Evolutionary conservation across 2,797 vertebrate genomes (phyloP), one percentile per base, ranked within the genome.

Genomic region (Melanotaenia trifasciata): DNA sequence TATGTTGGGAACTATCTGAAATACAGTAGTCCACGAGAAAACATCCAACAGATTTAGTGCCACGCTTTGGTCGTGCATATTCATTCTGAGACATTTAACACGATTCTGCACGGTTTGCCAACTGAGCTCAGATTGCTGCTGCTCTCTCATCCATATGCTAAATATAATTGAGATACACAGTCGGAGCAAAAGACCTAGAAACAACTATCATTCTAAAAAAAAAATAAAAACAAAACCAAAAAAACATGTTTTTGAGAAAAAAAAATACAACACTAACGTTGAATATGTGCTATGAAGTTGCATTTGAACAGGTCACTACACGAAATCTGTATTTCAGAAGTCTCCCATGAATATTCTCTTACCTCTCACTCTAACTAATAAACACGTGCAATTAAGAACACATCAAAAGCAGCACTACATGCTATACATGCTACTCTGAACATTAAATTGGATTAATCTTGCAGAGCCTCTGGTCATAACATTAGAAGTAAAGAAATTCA

Each of bases 401-500:
- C 5, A 54, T 30, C 51, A n/a, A 30, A 36, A 60, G 33, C 14
- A 43, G 12, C 33, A 9, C 24, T 35, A 7, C n/a, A 60, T 53
- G 54, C 18, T 43, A 3, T 6, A 54, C 54, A 60, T 61, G 54
- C 58, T 51, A 73, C 54, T 70, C 36, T 61, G 60, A 56, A 33
- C 35, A 81, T 80, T 43, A 71, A 67, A 64, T 45, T 50, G 65
- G 73, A 79, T 86, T 80, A 66, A 82, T 87, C 53, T 70, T 61
- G 38, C 54, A 33, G 64, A 67, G 70, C 67, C 64, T 61, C 47
- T 43, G 69, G 84, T 74, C 67, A 73, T 12, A 79, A 77, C 53
- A 69, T 57, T 57, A 24, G 58, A 54, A 32, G 1, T 70, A 78
- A 87, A 86, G 74, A 82, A 84, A 87, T 79, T 81, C 67, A 86